phyloP scores from a whole-genome alignment of 2,797 vertebrate genomes.

The Schizopygopsis pylzovi region DNA sequence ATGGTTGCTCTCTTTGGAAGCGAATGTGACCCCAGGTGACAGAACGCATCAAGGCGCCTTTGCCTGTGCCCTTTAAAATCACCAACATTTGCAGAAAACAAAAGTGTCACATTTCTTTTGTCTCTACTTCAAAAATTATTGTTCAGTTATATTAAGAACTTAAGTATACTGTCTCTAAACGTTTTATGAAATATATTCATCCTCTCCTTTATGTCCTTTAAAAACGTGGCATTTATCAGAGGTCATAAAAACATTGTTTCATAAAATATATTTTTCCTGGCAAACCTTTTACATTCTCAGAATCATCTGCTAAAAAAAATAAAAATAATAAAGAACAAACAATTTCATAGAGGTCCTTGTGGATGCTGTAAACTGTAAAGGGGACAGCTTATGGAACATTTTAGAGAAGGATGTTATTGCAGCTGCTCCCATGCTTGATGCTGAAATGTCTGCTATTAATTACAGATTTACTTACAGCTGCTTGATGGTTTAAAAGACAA shows the following conservation, averaged over 20 bases:
- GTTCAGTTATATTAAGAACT: constrained; percentile 8
- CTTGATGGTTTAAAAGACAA: constrained; percentile 56
- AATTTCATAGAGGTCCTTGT: constrained; percentile 34
- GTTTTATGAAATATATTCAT: not conserved
- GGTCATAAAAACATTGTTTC: constrained; percentile 33
- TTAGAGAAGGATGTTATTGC: constrained; percentile 76
- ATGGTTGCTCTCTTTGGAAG: constrained; percentile 69
- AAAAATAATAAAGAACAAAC: constrained; percentile 54
- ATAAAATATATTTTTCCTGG: constrained; percentile 35
- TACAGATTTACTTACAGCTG: constrained; percentile 62
- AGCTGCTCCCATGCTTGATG: constrained; percentile 73
- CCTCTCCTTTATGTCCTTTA: constrained; percentile 17
- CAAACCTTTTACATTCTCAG: not conserved
- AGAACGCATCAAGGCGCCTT: constrained; percentile 61
- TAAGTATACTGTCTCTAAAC: not conserved
- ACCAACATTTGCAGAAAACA: constrained; percentile 35
- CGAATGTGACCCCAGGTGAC: constrained; percentile 81
- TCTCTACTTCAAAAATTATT: not conserved
- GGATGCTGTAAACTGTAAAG: constrained; percentile 36
- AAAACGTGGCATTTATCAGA: constrained; percentile 5
- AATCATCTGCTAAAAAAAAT: constrained; percentile 7
- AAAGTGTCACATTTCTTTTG: constrained; percentile 38
- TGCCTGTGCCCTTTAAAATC: constrained; percentile 48
- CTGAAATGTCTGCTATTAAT: constrained; percentile 60
- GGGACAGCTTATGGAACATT: constrained; percentile 72